Evolutionary conservation across 2,888 invertebrate genomes (phyloP).

Genomic region (Hyposoter didymator): DNA sequence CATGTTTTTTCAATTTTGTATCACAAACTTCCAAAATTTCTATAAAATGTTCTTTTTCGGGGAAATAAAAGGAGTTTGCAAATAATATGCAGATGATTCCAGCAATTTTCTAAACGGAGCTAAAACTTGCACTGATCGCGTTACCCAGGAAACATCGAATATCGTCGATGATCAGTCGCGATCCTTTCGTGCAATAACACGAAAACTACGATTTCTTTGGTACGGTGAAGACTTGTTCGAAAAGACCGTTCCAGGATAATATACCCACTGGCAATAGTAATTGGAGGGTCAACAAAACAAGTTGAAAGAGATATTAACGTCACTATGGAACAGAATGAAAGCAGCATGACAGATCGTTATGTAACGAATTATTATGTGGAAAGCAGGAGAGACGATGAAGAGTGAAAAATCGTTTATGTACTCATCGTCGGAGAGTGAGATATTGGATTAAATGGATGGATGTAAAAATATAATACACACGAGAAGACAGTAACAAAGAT

Average conservation of each 20-base stretch:
- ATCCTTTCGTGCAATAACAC: not conserved
- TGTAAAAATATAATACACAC: conserved; percentile 42
- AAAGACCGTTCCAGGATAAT: not conserved
- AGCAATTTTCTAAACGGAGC: not conserved
- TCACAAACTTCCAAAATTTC: too few species aligned
- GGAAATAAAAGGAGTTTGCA: not conserved
- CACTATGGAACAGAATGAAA: not conserved
- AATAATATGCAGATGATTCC: not conserved
- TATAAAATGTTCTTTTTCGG: not conserved
- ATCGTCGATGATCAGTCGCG: not conserved
- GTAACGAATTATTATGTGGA: conserved; percentile 54
- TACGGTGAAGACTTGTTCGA: not conserved
- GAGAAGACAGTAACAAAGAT: conserved; percentile 52
- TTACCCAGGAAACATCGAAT: not conserved
- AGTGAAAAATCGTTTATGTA: conserved; percentile 41
- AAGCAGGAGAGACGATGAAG: conserved; percentile 34
- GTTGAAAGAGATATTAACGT: conserved; percentile 28
- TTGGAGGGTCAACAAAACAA: not conserved
- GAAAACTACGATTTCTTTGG: not conserved
- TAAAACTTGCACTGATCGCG: not conserved
- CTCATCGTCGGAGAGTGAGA: conserved; percentile 25
- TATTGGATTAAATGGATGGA: conserved; percentile 45
- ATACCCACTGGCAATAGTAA: conserved; percentile 15
- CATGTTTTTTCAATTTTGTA: not conserved
- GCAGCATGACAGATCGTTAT: conserved; percentile 38